These are phyloP conservation scores for Criorhina ranunculi DNA, from an alignment of 2,888 invertebrate genomes.

Conservation along the genomic window DNA sequence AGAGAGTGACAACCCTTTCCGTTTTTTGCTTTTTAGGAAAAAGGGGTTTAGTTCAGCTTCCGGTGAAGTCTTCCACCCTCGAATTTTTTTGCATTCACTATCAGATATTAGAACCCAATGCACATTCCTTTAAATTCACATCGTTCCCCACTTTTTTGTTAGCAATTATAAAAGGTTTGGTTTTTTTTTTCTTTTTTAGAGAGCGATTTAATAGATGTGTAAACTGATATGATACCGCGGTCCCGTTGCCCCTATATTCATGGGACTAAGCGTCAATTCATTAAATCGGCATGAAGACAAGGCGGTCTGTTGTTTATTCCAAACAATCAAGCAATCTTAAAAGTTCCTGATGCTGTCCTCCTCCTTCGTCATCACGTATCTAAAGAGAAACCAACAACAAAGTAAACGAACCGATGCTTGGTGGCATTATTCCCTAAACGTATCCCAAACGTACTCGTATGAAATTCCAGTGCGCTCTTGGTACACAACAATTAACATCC, in stretches of 20 bases:
- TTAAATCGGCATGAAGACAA: conserved; percentile 77
- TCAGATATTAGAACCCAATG: conserved; percentile 35
- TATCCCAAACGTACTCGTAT: conserved; percentile 71
- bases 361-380: conserved; percentile 54
- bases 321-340: conserved; percentile 75
- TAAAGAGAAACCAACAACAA: conserved; percentile 29
- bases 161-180: conserved; percentile 37
- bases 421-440: conserved; percentile 62
- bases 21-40: neutral
- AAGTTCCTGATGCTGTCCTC: conserved; percentile 73
- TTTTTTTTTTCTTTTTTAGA: conserved; percentile 42
- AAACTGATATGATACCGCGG: conserved; percentile 72
- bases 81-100: neutral
- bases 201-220: conserved; percentile 65
- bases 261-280: conserved; percentile 70
- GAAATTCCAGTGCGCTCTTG: conserved; percentile 54
- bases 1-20: conserved; percentile 51
- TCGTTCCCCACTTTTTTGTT: conserved; percentile 25
- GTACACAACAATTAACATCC: conserved; percentile 76
- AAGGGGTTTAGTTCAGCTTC: conserved; percentile 31
- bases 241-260: conserved; percentile 73
- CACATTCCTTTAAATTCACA: conserved; percentile 2
- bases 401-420: conserved; percentile 19
- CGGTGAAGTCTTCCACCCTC: conserved; percentile 26
- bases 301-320: conserved; percentile 77